Evolutionary conservation across 2,888 invertebrate species (phyloP), one percentile per base, ranked within the genome.

Genomic region (Chironomus riparius): DNA sequence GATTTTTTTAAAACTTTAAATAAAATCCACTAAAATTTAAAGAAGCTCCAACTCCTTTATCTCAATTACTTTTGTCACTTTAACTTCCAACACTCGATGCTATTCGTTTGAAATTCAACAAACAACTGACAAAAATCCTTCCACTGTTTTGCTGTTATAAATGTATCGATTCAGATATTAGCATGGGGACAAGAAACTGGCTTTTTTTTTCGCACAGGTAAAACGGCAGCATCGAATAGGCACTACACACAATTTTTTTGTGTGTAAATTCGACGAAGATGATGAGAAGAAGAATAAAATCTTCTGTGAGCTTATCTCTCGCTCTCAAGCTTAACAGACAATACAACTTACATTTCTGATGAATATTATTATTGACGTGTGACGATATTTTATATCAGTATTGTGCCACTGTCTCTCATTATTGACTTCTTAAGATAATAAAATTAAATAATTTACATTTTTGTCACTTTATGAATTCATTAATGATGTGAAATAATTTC

Each of bases 111-210:
- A 68, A 12, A 74, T 13, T 10, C 65, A 74, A 24, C 47, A 68
- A 65, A 7, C 68, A 48, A 74, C 74, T 74, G 24, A 68, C 65
- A 21, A 68, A 74, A 74, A 74, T 74, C 74, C 68, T 74, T 74
- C 68, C 5, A 68, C 22, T 21, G 47, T 24, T 47, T 74, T 61
- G 62, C 68, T 47, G 68, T 74, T 74, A 68, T 74, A 73, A 73
- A 68, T 74, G 68, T 48, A 74, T 74, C 65, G 65, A 74, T 22
- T 47, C 38, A 38, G 38, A 10, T 38, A 38, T 38, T 38, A 38
- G 38, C 38, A 18, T n/a, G 47, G 47, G 47, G 10, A n/a, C 50
- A 50, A 50, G 15, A 56, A 56, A 56, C 56, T 56, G n/a, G 68
- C 68, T 24, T 65, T 65, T 62, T 62, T 50, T n/a, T 18, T 65